These are phyloP conservation scores for Otolemur garnettii DNA, from an alignment of 2,113 vertebrate genomes.

Conservation along the genomic window DNA sequence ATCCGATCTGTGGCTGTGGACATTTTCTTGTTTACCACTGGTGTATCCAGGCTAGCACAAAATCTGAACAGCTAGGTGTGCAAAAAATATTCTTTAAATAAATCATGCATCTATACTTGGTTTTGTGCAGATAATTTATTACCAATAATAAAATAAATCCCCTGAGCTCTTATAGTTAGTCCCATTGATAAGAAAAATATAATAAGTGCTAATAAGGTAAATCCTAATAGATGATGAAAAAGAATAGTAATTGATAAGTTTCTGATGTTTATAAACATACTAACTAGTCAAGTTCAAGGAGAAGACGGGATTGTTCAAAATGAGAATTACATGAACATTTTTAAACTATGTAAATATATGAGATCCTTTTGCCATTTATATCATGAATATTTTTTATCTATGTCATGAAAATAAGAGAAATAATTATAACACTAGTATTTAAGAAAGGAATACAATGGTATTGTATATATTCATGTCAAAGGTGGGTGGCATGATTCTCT, in stretches of 20 bases:
- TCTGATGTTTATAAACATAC: background rate
- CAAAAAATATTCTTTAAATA: background rate
- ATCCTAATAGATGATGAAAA: background rate
- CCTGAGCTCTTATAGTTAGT: background rate
- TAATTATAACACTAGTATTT: background rate
- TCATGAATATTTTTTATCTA: slow-evolving; percentile 12
- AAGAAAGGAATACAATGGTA: background rate
- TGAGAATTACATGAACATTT: no score
- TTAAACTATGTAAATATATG: background rate
- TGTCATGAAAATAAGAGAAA: background rate
- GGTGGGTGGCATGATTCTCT: background rate
- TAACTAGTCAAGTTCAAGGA: background rate
- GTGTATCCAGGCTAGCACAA: background rate
- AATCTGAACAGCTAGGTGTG: background rate
- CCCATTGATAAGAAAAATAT: background rate
- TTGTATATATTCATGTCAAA: background rate
- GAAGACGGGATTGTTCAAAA: background rate
- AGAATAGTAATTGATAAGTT: background rate
- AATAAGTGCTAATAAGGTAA: background rate
- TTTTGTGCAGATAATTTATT: background rate
- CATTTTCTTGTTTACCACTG: background rate
- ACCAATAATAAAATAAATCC: background rate
- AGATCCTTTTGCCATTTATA: background rate
- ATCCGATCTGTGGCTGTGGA: background rate
- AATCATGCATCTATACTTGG: background rate